Evolutionary conservation across 2,888 invertebrate species (phyloP), one percentile per base, ranked within the genome.

Genomic region (Chaetogeoica ovagalla): DNA sequence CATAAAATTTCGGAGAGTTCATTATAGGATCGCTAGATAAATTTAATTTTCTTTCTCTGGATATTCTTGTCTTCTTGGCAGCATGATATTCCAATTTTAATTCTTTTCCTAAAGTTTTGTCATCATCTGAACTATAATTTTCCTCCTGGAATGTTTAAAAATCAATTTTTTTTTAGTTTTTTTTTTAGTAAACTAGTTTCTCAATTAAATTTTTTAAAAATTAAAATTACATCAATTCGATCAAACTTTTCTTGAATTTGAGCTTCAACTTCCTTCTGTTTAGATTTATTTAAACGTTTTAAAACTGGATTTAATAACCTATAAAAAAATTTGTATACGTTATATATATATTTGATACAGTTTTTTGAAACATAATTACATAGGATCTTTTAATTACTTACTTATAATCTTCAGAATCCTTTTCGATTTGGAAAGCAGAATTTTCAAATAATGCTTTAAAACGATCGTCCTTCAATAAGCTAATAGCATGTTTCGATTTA

Each of bases 371-470:
- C 19, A 19, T 55, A 55, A 19, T 55, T 21, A 66, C 21, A 21
- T 48, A 62, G 30, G 2, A 62, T 21, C 6, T 43, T 43, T 55
- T 39, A 43, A 17, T 75, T 84, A 86, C 84, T 92, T 89, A 86
- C 84, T 92, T 89, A 86, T 91, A 98, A 85, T 97, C 96, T 84
- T 95, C 94, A 71, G 94, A 91, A 85, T 91, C 91, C 84, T 91
- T 92, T 86, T 97, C 94, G 81, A 98, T 93, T 87, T 96, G 92
- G 86, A 94, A 98, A 85, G 97, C 95, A 17, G 95, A 92, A 88
- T 98, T 94, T 84, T 91, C 91, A 87, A 99, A 99, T 86, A 99
- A 87, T 2, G 90, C 91, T 85, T 94, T 93, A 87, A 99, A 99
- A 84, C 98, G 90, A 83, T 92, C 89, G 86, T 99, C 98, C 84